Evolutionary conservation across 2,797 vertebrate species (phyloP).

Genomic region (Merluccius polli): DNA sequence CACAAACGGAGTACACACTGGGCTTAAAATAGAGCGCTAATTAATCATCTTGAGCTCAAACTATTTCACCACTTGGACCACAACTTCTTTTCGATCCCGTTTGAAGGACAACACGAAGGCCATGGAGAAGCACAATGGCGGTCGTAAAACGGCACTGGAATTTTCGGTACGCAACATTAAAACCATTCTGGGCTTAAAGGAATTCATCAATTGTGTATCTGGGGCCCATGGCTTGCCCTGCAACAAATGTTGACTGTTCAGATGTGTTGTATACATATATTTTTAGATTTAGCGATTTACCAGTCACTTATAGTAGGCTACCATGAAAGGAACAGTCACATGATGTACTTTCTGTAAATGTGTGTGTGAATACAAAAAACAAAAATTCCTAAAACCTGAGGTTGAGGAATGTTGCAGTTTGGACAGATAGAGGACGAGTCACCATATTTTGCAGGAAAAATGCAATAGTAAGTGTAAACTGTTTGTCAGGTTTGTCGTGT

Average conservation of each 20-base stretch:
- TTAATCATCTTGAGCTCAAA: slow-evolving; percentile 54
- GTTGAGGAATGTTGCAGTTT: slow-evolving; percentile 58
- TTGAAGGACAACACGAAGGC: slow-evolving; percentile 61
- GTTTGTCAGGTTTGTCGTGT: slow-evolving; percentile 75
- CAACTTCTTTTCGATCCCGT: slow-evolving; percentile 64
- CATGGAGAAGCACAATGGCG: slow-evolving; percentile 65
- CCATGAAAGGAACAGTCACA: slow-evolving; percentile 20
- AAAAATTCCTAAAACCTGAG: slow-evolving; percentile 34
- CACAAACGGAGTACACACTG: slow-evolving; percentile 12
- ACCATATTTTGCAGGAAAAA: slow-evolving; percentile 62
- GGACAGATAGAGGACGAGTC: slow-evolving; percentile 49
- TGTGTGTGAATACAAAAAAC: not conserved
- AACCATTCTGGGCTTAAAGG: slow-evolving; percentile 66
- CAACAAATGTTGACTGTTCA: slow-evolving; percentile 57
- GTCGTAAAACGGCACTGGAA: slow-evolving; percentile 74
- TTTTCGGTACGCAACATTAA: slow-evolving; percentile 70
- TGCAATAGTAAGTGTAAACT: slow-evolving; percentile 69
- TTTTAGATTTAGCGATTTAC: slow-evolving; percentile 61
- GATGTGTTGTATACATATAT: slow-evolving; percentile 42
- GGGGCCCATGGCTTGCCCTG: slow-evolving; percentile 59
- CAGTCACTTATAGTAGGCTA: slow-evolving; percentile 19
- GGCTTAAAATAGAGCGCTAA: slow-evolving; percentile 52
- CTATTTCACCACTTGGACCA: slow-evolving; percentile 51
- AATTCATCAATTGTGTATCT: slow-evolving; percentile 72
- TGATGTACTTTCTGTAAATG: not conserved